Conservation (phyloP, 30 jellyfish, hydroid and myxozoan species). For the Chrysaora quinquecirrha region DNA sequence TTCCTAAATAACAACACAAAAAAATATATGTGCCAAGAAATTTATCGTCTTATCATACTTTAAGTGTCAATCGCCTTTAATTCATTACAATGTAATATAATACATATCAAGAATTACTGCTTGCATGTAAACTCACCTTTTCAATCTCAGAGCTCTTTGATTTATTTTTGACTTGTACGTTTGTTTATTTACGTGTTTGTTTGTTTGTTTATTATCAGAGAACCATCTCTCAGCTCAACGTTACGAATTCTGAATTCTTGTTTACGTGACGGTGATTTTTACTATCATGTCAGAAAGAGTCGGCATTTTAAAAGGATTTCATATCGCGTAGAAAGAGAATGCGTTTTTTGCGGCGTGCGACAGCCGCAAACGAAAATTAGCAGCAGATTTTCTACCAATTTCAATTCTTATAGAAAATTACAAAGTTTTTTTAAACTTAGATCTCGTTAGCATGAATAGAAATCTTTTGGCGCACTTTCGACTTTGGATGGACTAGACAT, state of each 20-base stretch:
- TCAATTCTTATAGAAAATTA: too few relatives aligned
- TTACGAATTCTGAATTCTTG: background rate
- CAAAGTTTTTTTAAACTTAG: background rate
- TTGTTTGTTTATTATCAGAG: background rate
- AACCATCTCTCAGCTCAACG: background rate
- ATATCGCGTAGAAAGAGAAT: background rate
- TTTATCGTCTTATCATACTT: too few relatives aligned
- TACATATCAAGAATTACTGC: too few relatives aligned
- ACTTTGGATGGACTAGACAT: too few relatives aligned
- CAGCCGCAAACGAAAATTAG: background rate
- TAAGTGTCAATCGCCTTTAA: too few relatives aligned
- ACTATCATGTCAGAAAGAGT: background rate
- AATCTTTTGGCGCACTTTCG: slow-evolving; percentile 1
- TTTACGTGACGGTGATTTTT: background rate
- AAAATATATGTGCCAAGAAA: too few relatives aligned
- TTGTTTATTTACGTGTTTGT: too few relatives aligned
- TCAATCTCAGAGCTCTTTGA: too few relatives aligned
- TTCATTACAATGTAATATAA: too few relatives aligned
- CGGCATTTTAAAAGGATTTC: background rate
- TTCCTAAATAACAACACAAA: too few relatives aligned
- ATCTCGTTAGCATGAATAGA: background rate
- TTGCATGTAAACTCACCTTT: too few relatives aligned
- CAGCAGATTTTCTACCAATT: background rate
- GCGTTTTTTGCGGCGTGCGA: background rate
- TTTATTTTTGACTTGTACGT: too few relatives aligned